Evolutionary conservation across 2,797 vertebrate genomes (phyloP).

Genomic region (Falco peregrinus): DNA sequence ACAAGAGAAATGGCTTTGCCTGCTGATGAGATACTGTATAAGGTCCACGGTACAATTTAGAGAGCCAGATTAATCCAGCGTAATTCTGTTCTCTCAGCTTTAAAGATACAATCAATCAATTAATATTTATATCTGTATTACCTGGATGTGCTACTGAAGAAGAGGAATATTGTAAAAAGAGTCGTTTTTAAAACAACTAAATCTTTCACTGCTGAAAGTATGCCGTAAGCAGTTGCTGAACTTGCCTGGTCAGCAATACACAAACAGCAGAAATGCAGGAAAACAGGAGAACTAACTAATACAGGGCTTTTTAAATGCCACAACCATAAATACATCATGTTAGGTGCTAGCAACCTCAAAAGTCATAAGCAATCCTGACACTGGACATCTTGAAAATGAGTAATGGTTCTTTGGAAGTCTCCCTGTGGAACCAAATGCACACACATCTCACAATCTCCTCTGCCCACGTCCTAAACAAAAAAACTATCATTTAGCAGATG

Average conservation of each 20-base stretch:
- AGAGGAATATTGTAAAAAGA: background rate
- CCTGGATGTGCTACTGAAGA: background rate
- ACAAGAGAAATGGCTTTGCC: background rate
- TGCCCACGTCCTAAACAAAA: background rate
- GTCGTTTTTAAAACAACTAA: background rate
- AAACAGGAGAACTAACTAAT: background rate
- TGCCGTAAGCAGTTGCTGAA: background rate
- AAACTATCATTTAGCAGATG: background rate
- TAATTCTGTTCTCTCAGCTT: background rate
- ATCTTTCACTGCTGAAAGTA: background rate
- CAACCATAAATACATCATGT: background rate
- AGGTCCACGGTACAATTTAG: background rate
- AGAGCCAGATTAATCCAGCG: background rate
- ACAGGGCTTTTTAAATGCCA: accelerated
- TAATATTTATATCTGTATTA: background rate
- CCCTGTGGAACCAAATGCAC: background rate
- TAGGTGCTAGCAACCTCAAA: background rate
- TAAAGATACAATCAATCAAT: background rate
- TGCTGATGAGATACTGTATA: background rate
- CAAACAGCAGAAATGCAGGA: background rate
- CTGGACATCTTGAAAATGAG: background rate
- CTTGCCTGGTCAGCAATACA: background rate
- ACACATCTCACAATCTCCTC: background rate
- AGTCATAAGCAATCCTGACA: background rate
- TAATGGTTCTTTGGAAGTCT: background rate